Conservation (phyloP, 2,113 vertebrate genomes). For the Phylloscopus trochiloides region DNA sequence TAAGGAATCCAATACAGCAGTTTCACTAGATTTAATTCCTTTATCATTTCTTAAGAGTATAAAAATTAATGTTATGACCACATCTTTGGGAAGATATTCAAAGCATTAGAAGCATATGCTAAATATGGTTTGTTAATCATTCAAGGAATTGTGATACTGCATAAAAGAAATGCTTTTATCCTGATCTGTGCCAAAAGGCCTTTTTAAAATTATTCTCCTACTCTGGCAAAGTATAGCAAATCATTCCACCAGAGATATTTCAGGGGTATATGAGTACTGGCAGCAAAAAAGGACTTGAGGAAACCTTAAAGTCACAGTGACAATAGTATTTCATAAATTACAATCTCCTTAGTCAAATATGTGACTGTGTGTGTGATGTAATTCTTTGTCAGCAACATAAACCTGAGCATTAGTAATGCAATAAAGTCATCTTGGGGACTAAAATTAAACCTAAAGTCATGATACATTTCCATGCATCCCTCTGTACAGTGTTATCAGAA, state of each 20-base stretch:
- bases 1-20: background rate
- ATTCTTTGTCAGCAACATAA: background rate
- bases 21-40: background rate
- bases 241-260: constrained; percentile 1
- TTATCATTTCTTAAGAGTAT: background rate
- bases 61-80: background rate
- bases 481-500: background rate
- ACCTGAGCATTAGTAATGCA: background rate
- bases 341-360: background rate
- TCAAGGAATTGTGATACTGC: constrained; percentile 6
- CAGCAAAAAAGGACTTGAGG: background rate
- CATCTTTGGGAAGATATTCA: constrained; percentile 34
- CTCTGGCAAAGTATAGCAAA: constrained; percentile 22
- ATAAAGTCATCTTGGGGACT: background rate
- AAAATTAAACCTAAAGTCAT: background rate
- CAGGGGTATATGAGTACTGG: background rate
- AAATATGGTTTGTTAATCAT: constrained; percentile 62
- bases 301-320: background rate
- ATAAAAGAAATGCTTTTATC: background rate
- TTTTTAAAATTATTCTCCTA: constrained; percentile 38
- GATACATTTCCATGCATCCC: background rate
- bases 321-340: background rate
- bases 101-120: constrained; percentile 33
- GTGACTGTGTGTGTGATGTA: background rate
- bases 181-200: constrained; percentile 44